Evolutionary conservation across 2,888 invertebrate genomes (phyloP).

Genomic region (Amblyteles armatorius): DNA sequence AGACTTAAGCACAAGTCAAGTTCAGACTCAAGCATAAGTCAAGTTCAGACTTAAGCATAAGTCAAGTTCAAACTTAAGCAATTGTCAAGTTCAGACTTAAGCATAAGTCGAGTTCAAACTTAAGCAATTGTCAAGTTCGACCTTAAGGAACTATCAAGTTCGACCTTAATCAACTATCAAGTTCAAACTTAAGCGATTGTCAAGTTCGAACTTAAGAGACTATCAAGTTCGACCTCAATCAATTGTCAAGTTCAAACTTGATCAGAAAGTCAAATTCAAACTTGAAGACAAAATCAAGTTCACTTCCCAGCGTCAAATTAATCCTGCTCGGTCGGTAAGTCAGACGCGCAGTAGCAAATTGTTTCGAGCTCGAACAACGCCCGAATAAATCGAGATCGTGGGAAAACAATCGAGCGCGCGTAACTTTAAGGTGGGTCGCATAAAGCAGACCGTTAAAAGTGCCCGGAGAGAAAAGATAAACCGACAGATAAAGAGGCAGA

Average conservation of each 20-base stretch:
- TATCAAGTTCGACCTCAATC: background rate
- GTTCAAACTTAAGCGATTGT: too few species aligned
- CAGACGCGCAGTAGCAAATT: too few species aligned
- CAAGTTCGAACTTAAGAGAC: too few species aligned
- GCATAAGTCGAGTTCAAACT: too few species aligned
- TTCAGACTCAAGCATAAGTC: background rate
- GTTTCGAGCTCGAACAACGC: background rate
- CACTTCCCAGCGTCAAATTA: too few species aligned
- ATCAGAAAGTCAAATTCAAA: background rate
- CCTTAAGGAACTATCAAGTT: too few species aligned
- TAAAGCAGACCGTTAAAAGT: background rate
- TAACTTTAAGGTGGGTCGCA: background rate
- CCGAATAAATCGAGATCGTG: background rate
- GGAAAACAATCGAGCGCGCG: background rate
- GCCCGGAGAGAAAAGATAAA: conserved; percentile 21
- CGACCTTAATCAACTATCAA: too few species aligned
- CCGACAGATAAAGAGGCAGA: conserved; percentile 21
- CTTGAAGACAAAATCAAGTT: too few species aligned
- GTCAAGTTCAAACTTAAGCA: background rate
- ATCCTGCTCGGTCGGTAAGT: too few species aligned
- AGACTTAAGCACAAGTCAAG: background rate
- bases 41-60: too few species aligned
- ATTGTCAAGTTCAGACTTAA: too few species aligned
- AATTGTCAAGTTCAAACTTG: background rate
- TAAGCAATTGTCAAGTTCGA: too few species aligned